phyloP scores from a whole-genome alignment of 2,113 vertebrate genomes.

The Danio rerio region DNA sequence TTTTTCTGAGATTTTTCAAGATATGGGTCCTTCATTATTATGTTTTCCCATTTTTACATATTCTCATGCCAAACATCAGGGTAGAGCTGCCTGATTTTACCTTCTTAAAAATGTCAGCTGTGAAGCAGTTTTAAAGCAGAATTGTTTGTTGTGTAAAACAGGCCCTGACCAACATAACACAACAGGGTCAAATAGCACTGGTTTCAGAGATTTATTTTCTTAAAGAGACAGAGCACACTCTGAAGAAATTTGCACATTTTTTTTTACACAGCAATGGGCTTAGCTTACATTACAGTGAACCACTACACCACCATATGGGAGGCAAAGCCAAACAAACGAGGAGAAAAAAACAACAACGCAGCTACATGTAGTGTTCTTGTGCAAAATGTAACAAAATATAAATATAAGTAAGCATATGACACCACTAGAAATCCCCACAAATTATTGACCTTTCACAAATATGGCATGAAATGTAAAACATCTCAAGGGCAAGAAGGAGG shows the following conservation, averaged over 20 bases:
- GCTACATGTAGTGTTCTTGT: constrained; percentile 66
- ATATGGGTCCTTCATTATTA: too few species aligned
- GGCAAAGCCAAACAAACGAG: constrained; percentile 21
- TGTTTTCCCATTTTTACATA: too few species aligned
- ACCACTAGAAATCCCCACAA: constrained; percentile 13
- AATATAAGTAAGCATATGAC: constrained; percentile 55
- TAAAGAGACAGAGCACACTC: constrained; percentile 1
- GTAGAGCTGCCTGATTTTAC: too few species aligned
- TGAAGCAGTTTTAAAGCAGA: too few species aligned
- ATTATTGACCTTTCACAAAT: constrained; percentile 32
- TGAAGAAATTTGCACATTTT: constrained; percentile 14
- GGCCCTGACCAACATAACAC: not conserved
- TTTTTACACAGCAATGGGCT: constrained; percentile 42
- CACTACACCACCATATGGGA: constrained; percentile 21
- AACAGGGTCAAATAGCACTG: not conserved
- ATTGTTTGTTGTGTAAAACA: not conserved
- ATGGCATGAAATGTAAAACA: constrained; percentile 14
- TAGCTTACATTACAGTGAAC: constrained; percentile 45
- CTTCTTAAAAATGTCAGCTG: too few species aligned
- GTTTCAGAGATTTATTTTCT: constrained; percentile 32
- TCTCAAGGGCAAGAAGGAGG: not conserved
- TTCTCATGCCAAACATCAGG: too few species aligned
- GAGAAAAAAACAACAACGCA: constrained; percentile 36
- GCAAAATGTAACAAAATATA: constrained; percentile 60
- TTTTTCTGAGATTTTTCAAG: too few species aligned